Base-by-base conservation (phyloP, 2,113 vertebrate species). In the Willisornis vidua region DNA sequence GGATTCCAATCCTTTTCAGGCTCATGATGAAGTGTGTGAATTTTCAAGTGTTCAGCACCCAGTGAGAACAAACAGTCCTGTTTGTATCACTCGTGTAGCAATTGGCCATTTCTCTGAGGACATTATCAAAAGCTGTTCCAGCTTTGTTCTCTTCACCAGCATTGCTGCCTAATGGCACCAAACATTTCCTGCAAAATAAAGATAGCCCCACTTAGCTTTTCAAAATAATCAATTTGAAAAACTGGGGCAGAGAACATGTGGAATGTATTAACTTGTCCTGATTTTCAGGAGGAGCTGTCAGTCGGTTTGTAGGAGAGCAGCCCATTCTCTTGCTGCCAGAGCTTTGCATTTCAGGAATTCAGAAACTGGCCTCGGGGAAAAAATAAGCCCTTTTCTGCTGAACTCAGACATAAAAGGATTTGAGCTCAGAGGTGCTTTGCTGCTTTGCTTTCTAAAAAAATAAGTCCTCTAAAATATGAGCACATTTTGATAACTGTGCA, bases 141-240 rank as follows among this genome's bases (percentile, higher is more conserved):
- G 92, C 92, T 97, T 96, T 95, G 90, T 93, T 95, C 93, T 95
- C 88, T 84, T 85, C 92, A 87, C 73, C 45, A 93, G 88, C 52
- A 4, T 81, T 59, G 76, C 93, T 89, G 90, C 90, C 85, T 96
- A 92, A 96, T 81, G 90, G 93, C 88, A 96, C 82, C 96, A 96
- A 96, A 94, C 83, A 95, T 74, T 92, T 94, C 96, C 94, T 93
- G 83, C 82, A 92, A 96, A 96, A 96, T 95, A 95, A 95, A 96
- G 96, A 96, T 68, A 96, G 82, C 82, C 68, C 93, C 74, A 77
- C 87, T 90, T 84, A 29, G 80, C 88, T 90, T 95, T 94, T 95
- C 92, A 93, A 96, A 95, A 95, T 65, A 96, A 96, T 92, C 82
- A 71, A 46, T 95, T 84, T 72, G 79, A 57, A 94, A 88, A 96